phyloP scores from a whole-genome alignment of 1,140 invertebrate species.

The Drosophila albomicans region DNA sequence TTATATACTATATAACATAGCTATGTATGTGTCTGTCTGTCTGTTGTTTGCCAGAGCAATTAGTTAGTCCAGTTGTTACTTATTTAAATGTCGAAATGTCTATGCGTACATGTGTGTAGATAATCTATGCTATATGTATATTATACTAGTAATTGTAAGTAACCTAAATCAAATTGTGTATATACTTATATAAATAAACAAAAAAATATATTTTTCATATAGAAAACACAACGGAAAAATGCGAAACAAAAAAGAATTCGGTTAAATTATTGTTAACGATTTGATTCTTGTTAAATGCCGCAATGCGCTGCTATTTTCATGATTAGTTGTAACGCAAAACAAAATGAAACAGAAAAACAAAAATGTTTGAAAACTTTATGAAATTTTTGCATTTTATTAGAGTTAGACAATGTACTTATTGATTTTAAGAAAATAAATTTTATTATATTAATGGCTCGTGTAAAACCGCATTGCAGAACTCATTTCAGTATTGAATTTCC shows the following conservation, averaged over 20 bases:
- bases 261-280: slow-evolving; percentile 56
- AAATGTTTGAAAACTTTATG: slow-evolving; percentile 42
- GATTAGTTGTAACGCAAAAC: slow-evolving; percentile 24
- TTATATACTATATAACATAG: slow-evolving; percentile 1
- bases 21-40: slow-evolving; percentile 5
- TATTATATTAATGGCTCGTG: slow-evolving; percentile 20
- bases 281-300: slow-evolving; percentile 57
- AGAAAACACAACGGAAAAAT: neutral
- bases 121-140: neutral
- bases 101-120: slow-evolving; percentile 9
- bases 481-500: neutral
- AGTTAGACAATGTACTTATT: slow-evolving; percentile 68
- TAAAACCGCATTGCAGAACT: neutral
- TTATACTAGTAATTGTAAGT: neutral
- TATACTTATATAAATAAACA: slow-evolving; percentile 5
- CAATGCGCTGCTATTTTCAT: slow-evolving; percentile 49
- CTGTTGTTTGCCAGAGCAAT: slow-evolving; percentile 27
- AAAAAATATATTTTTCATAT: slow-evolving; percentile 7
- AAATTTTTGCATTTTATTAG: slow-evolving; percentile 69
- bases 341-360: neutral
- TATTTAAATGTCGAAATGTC: slow-evolving; percentile 32
- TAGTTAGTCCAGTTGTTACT: slow-evolving; percentile 63
- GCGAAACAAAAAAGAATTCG: no score
- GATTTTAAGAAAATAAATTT: slow-evolving; percentile 54
- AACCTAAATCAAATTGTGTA: slow-evolving; percentile 16